phyloP scores from a whole-genome alignment of 2,113 vertebrate species.

The Antechinus stuartii region DNA sequence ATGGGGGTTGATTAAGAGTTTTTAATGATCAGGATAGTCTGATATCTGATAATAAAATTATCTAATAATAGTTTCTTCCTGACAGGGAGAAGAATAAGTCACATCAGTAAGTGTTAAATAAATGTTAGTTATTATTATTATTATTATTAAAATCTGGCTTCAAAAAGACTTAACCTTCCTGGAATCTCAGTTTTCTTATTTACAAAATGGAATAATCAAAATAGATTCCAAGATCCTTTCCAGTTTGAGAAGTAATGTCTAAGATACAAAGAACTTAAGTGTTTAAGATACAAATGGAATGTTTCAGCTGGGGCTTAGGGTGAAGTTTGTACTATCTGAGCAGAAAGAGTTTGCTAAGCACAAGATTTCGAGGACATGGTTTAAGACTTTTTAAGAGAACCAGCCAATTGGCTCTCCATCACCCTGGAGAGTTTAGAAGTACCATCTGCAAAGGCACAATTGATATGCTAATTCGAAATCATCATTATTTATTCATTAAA shows the following conservation, averaged over 20 bases:
- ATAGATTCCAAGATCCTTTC: neutral
- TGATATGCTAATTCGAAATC: slow-evolving; percentile 55
- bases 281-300: neutral
- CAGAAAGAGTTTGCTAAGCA: slow-evolving; percentile 36
- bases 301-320: neutral
- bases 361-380: slow-evolving; percentile 19
- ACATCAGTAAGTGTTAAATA: neutral
- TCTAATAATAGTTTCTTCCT: no score
- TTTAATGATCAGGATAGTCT: no score
- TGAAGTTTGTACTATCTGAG: neutral
- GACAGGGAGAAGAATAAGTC: no score
- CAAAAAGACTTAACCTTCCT: neutral
- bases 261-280: neutral
- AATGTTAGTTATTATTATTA: neutral
- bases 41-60: no score
- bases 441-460: slow-evolving; percentile 8
- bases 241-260: neutral
- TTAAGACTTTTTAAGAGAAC: slow-evolving; percentile 48
- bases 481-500: slow-evolving; percentile 63
- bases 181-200: neutral
- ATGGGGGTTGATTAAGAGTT: no score
- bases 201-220: neutral
- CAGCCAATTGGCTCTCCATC: slow-evolving; percentile 27
- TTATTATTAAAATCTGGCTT: neutral
- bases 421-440: slow-evolving; percentile 34